Base-by-base conservation (phyloP, 2,888 invertebrate species). In the Pecten maximus region DNA sequence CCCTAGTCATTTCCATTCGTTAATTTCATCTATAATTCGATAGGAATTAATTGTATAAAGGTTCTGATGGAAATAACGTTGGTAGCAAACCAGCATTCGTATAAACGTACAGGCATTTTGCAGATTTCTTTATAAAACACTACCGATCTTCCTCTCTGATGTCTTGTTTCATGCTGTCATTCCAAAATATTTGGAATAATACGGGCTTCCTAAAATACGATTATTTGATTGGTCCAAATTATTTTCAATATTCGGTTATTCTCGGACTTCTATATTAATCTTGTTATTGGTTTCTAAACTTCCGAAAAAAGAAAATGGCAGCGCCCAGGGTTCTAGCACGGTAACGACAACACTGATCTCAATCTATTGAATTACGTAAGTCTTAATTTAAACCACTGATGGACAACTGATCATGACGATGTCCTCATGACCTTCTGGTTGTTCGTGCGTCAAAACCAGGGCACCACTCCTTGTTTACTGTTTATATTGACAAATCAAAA, bases 111-210 rank as follows among this genome's bases (percentile, higher is more conserved):
- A 74, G 74, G 74, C 74, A 74, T 74, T 74, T 74, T 74, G 74
- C 74, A 19, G 74, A 74, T 74, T 35, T 35, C 74, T 74, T 74
- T 35, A 35, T 35, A 10, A 74, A 74, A 35, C 74, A 74, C 35
- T 35, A 28, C 28, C 28, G 4, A 74, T 74, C 23, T 19, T 54
- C 74, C 12, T 35, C 10, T 35, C 10, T 1, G 74, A 35, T 74
- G 10, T 74, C 74, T 74, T 35, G 35, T 35, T 23, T 54, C 50
- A 54, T 28, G 74, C 74, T 74, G 74, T 74, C 54, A 48, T 39
- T 87, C 86, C 89, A 91, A 91, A 91, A 91, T 91, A 88, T 91
- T 91, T 89, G 87, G 60, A 86, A 35, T 88, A 88, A 35, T 88
- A 60, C 19, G 89, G 48, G 28, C 35, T 48, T 35, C 19, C 88